Percentiles rank a stretch among this genome's conserved stretches.
phyloP scores from a whole-genome alignment of 2,888 invertebrate genomes.

The Drosophila prolongata region DNA sequence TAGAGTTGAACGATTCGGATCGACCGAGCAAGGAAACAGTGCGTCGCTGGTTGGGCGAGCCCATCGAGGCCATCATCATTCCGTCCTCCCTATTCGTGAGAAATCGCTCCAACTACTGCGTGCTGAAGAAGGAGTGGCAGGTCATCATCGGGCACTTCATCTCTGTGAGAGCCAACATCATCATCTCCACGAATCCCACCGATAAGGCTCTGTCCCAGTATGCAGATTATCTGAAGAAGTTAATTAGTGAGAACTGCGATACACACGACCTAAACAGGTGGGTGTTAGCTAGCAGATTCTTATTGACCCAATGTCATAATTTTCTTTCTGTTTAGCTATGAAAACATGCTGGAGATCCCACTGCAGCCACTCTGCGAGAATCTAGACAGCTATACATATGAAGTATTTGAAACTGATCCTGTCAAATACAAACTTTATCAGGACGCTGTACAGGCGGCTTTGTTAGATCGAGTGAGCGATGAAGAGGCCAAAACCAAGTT shows the following conservation, averaged over 20 bases:
- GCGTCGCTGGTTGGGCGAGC: conserved; percentile 97
- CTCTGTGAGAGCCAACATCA: conserved; percentile 86
- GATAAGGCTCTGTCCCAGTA: conserved; percentile 83
- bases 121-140: conserved; percentile 91
- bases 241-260: conserved; percentile 70
- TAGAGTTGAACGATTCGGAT: conserved; percentile 91
- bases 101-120: conserved; percentile 95
- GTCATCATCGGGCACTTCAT: conserved; percentile 86
- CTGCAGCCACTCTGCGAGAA: conserved; percentile 98
- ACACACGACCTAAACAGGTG: conserved; percentile 68
- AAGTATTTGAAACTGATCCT: conserved; percentile 99
- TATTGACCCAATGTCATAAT: neutral
- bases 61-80: conserved; percentile 92
- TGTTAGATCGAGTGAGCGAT: conserved; percentile 86
- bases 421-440: conserved; percentile 96
- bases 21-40: conserved; percentile 89
- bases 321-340: conserved; percentile 88
- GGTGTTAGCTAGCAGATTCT: neutral
- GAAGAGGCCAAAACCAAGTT: conserved; percentile 85
- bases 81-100: conserved; percentile 93
- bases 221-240: conserved; percentile 80
- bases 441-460: conserved; percentile 91
- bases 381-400: conserved; percentile 97
- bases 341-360: conserved; percentile 95
- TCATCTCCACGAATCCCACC: conserved; percentile 88